phyloP scores from a whole-genome alignment of 2,888 invertebrate genomes.

The Ormyrus nitidulus region DNA sequence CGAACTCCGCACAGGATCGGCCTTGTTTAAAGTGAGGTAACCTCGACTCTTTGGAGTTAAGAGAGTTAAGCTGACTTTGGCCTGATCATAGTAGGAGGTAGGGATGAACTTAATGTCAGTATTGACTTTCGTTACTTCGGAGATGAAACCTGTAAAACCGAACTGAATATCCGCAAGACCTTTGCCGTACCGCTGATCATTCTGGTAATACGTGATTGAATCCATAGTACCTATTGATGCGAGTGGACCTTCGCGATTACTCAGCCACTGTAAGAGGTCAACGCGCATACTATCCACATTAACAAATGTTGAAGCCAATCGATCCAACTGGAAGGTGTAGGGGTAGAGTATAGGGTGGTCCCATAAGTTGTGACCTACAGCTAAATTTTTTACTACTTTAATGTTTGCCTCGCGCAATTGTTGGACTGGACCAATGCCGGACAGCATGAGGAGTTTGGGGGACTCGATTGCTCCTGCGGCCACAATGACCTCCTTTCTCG shows the following conservation, averaged over 20 bases:
- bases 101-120: slow-evolving; percentile 72
- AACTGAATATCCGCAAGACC: slow-evolving; percentile 82
- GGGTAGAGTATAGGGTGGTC: slow-evolving; percentile 66
- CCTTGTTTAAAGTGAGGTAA: no score
- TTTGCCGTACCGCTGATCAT: background rate
- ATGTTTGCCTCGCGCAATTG: slow-evolving; percentile 80
- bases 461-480: slow-evolving; percentile 76
- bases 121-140: slow-evolving; percentile 77
- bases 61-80: slow-evolving; percentile 80
- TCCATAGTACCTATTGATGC: background rate
- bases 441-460: slow-evolving; percentile 80
- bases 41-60: slow-evolving; percentile 78
- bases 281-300: background rate
- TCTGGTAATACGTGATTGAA: slow-evolving; percentile 9
- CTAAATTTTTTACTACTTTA: slow-evolving; percentile 68
- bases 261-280: slow-evolving; percentile 24
- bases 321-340: slow-evolving; percentile 81
- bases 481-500: slow-evolving; percentile 75
- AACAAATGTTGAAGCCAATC: slow-evolving; percentile 60
- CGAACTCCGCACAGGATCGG: slow-evolving; percentile 61
- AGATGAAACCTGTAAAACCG: background rate
- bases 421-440: slow-evolving; percentile 85
- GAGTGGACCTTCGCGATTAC: slow-evolving; percentile 27
- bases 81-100: slow-evolving; percentile 77
- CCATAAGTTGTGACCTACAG: slow-evolving; percentile 72